A percentile compares a stretch with the other conserved stretches of the same genome.
Evolutionary conservation across 2,113 vertebrate genomes (phyloP).

Genomic region (Stigmatopora nigra): DNA sequence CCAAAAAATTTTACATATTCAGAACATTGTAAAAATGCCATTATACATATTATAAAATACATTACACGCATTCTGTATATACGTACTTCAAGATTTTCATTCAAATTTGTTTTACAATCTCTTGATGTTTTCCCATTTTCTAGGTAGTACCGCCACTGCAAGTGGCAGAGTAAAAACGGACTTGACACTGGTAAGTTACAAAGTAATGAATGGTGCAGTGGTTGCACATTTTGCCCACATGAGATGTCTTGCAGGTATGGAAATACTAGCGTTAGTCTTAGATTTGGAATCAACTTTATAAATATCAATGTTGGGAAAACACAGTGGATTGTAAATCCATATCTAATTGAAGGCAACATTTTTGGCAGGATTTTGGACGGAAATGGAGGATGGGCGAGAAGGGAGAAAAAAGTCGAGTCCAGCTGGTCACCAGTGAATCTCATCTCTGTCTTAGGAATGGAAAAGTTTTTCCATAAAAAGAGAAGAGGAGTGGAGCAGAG

Average conservation of each 20-base stretch:
- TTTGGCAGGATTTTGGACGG: conserved; percentile 8
- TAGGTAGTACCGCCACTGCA: too few relatives aligned
- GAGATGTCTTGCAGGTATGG: background rate
- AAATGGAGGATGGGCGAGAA: conserved; percentile 5
- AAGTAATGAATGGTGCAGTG: background rate
- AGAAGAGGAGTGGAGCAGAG: conserved; percentile 34
- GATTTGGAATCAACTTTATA: background rate
- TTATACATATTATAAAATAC: too few relatives aligned
- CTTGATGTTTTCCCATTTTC: too few relatives aligned
- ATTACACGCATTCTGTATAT: too few relatives aligned
- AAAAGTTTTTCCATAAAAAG: conserved; percentile 63
- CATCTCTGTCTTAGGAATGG: conserved; percentile 34
- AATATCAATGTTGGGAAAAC: conserved; percentile 1
- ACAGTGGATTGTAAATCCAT: background rate
- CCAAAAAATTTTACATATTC: too few relatives aligned
- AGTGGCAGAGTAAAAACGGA: background rate
- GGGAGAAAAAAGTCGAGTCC: conserved; percentile 15
- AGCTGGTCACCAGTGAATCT: conserved; percentile 40
- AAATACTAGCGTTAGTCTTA: background rate
- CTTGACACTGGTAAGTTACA: background rate
- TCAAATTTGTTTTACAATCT: too few relatives aligned
- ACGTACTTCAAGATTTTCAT: too few relatives aligned
- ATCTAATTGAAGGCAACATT: conserved; percentile 6
- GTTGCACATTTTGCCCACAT: background rate
- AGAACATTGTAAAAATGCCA: too few relatives aligned